Conservation (phyloP, 53 echinoderm and acorn worm genomes). For the Stichopus horrens region DNA sequence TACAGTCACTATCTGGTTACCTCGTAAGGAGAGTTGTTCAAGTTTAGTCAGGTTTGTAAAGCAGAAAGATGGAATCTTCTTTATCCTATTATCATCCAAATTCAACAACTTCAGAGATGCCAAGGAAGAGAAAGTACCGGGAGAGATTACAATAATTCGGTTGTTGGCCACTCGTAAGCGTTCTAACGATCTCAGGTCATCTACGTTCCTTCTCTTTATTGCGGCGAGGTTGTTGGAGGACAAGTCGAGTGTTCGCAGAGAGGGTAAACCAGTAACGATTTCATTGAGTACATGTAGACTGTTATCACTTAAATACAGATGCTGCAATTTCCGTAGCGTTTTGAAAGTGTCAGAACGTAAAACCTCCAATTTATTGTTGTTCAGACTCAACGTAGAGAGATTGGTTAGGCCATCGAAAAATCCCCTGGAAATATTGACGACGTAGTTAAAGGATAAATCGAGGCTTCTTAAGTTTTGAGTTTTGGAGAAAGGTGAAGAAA, state of each 20-base stretch:
- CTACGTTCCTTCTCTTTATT: not conserved
- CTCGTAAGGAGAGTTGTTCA: constrained; percentile 9
- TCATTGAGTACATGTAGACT: not conserved
- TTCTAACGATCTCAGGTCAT: not conserved
- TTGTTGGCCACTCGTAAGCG: not conserved
- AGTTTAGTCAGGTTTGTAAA: constrained; percentile 15
- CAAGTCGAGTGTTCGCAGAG: constrained; percentile 17
- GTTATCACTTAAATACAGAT: constrained; percentile 26
- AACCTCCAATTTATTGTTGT: constrained; percentile 3
- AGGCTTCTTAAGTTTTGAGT: not conserved
- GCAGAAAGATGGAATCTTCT: not conserved
- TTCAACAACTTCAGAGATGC: not conserved
- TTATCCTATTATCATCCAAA: constrained; percentile 1
- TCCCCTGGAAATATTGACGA: not conserved
- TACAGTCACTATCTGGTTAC: not conserved
- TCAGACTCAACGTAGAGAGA: constrained; percentile 8
- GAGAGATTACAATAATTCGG: not conserved
- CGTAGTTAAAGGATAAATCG: constrained; percentile 11
- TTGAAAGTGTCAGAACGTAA: not conserved
- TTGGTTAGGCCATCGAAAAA: not conserved
- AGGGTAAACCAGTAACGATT: not conserved
- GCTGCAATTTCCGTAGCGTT: not conserved
- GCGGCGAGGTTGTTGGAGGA: not conserved
- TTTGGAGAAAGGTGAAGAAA: not conserved
- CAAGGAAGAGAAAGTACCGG: not conserved